These are phyloP conservation scores for Anser brachyrhynchus DNA, from an alignment of 2,113 vertebrate genomes.

Conservation along the genomic window DNA sequence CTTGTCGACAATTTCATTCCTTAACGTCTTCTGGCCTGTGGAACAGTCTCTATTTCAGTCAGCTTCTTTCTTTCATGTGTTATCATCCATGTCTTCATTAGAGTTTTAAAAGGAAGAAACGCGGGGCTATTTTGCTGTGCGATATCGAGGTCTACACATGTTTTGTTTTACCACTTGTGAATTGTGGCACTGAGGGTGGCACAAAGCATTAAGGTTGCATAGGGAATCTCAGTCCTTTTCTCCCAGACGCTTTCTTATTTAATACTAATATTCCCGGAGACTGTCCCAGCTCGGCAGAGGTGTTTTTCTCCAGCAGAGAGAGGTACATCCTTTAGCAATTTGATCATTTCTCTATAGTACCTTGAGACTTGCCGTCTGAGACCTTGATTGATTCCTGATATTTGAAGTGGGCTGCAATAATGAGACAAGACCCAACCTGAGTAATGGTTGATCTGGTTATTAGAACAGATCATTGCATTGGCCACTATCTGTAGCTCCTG, in stretches of 20 bases:
- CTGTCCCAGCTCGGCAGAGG: background rate
- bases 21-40: background rate
- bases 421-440: background rate
- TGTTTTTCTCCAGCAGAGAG: background rate
- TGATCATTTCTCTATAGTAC: background rate
- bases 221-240: background rate
- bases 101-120: background rate
- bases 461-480: background rate
- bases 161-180: background rate
- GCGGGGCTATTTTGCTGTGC: background rate
- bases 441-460: background rate
- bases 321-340: background rate
- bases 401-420: background rate
- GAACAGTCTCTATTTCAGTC: background rate
- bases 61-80: background rate
- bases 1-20: background rate
- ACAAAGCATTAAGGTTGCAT: background rate
- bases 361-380: background rate
- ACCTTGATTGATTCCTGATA: background rate
- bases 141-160: background rate
- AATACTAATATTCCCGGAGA: background rate
- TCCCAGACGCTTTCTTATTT: background rate
- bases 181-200: background rate
- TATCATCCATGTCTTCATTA: background rate
- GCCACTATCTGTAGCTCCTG: background rate